phyloP scores from a whole-genome alignment of 2,888 invertebrate genomes.

The Lepidochitona cinerea region DNA sequence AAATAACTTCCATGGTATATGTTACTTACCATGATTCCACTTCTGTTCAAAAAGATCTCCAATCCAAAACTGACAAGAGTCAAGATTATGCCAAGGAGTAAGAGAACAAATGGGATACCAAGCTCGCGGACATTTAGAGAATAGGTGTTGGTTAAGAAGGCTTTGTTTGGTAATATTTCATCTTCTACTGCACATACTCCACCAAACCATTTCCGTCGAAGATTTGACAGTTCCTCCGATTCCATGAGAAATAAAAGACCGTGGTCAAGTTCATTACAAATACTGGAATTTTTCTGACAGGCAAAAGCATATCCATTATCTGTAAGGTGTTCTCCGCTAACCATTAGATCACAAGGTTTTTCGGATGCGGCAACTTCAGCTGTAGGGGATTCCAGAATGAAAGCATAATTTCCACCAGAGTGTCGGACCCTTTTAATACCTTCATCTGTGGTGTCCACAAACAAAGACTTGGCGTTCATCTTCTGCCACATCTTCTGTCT shows the following conservation, averaged over 20 bases:
- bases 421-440: conserved; percentile 27
- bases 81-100: background rate
- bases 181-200: background rate
- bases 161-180: background rate
- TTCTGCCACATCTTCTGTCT: background rate
- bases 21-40: background rate
- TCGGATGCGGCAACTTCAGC: conserved; percentile 24
- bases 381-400: conserved; percentile 30
- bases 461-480: conserved; percentile 6
- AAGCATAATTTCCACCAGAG: conserved; percentile 28
- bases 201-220: background rate
- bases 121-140: background rate
- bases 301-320: conserved; percentile 32
- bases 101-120: background rate
- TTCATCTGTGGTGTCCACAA: conserved; percentile 1
- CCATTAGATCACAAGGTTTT: conserved; percentile 35
- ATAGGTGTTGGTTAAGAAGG: background rate
- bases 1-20: too few species aligned
- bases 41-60: background rate
- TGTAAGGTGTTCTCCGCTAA: conserved; percentile 27
- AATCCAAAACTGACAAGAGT: background rate
- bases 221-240: background rate
- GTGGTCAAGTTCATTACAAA: conserved; percentile 19
- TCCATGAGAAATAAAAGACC: background rate
- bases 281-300: conserved; percentile 24